phyloP scores from a whole-genome alignment of 2,113 vertebrate species.

The Pedionomus torquatus region DNA sequence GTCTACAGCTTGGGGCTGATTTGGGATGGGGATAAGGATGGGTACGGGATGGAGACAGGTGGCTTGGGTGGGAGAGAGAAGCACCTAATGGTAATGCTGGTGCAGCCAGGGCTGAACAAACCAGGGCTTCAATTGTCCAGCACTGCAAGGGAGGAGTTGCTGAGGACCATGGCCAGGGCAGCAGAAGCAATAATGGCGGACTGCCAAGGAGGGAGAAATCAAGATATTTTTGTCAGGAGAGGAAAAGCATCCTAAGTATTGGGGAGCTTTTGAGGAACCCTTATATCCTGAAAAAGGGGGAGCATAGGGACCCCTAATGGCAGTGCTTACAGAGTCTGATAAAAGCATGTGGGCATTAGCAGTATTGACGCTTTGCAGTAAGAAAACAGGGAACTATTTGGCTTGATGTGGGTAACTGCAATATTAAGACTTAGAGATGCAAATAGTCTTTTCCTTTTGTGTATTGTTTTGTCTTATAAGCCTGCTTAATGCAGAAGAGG shows the following conservation, averaged over 20 bases:
- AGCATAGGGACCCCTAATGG: no score
- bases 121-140: background rate
- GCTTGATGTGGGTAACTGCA: background rate
- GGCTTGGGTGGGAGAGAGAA: background rate
- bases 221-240: background rate
- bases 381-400: background rate
- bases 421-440: background rate
- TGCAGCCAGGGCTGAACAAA: rapidly evolving
- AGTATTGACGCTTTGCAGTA: background rate
- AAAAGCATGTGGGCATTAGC: background rate
- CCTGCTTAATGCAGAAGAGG: background rate
- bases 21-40: background rate
- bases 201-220: background rate
- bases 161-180: rapidly evolving
- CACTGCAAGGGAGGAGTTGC: background rate
- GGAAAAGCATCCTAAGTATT: background rate
- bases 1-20: background rate
- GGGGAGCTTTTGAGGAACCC: background rate
- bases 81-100: rapidly evolving
- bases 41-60: background rate
- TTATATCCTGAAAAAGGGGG: background rate
- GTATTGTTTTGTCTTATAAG: background rate
- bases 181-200: background rate
- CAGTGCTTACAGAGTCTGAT: background rate
- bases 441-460: background rate